Base-by-base conservation (phyloP, 2,888 invertebrate genomes). In the Caenorhabditis sp. region DNA sequence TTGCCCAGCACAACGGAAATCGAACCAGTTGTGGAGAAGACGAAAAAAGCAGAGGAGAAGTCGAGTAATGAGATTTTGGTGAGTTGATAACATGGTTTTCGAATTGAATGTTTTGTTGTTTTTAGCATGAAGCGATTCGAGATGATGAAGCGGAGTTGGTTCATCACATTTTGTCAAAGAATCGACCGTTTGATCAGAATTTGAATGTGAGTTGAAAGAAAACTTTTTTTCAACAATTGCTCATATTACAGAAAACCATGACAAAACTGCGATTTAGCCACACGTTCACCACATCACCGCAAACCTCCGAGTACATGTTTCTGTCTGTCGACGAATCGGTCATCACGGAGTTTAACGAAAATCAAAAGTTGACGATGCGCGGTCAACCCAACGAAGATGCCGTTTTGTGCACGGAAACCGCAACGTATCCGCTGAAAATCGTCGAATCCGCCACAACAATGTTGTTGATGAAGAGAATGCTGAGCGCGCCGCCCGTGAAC, bases 371-470 rank as follows among this genome's bases (percentile, higher is more conserved):
- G n/a, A 58, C 69, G n/a, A 63, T 74, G 36, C 69, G 74, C 6
- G 74, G 74, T 1, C 66, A 69, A 6, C 23, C 36, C 3, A 57
- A 63, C 17, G 74, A 69, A 12, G 66, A 74, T 27, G 66, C 74
- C 10, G 66, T 66, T 14, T 26, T 74, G 6, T 74, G 74, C 43
- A 74, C 74, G 1, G 60, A 69, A 6, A 19, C 49, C 5, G 17
- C 27, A 23, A 74, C 69, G 0, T 74, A 58, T 36, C 74, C 74
- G 19, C 62, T 74, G 37, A 74, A 74, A 37, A 58, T 74, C 12
- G 58, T 74, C 19, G 74, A 74, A 51, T 74, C 74, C 5, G 63
- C 69, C 4, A 62, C 69, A 27, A 64, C 74, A n/a, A 19, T 59
- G 5, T 58, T 74, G 1, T 58, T 74, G 23, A 53, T 74, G 60